Base-by-base conservation (phyloP, 2,113 vertebrate genomes). In the Apteryx owenii region DNA sequence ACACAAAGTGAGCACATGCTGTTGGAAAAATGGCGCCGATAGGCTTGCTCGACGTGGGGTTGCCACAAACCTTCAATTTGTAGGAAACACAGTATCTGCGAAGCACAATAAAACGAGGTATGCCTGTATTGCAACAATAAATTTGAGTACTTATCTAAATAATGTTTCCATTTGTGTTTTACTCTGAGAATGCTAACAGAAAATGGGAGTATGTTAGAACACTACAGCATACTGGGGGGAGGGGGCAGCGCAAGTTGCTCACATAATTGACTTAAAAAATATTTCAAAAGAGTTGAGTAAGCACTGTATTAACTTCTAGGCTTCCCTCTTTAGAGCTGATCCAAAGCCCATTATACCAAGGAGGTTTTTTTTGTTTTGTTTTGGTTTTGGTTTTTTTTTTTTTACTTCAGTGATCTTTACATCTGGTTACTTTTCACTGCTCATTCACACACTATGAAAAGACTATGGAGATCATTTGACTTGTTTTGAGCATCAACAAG, bases 181-280 rank as follows among this genome's bases (percentile, higher is more conserved):
- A 81, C 60, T 73, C 54, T 7, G 61, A 97, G 92, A 95, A 92
- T 15, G 29, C 26, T 85, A 70, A 90, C 18, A 95, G 71, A 83
- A 97, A 76, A 86, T 4, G 85, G 83, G 42, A 90, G 72, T 46
- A 88, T 64, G 82, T 89, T n/a, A 87, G 48, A 89, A 89, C 60
- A 50, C 40, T 54, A 51, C 38, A 78, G 2, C 1, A 33, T 23
- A 64, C 19, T 28, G 23, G 33, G 71, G 84, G 29, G 10, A 18
- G 56, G 13, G 36, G 23, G 33, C 26, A 51, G 46, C 69, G 82
- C n/a, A 96, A 96, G 36, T 61, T 82, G 54, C 19, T 84, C 40
- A 7, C 4, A 25, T 91, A 85, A 95, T 19, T 91, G 51, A 87
- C 66, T 4, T 46, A 50, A 54, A 76, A 97, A 89, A 80, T 10